Evolutionary conservation across 2,113 vertebrate species (phyloP), one percentile per base, ranked within the genome.

Genomic region (Cyanocitta stelleri): DNA sequence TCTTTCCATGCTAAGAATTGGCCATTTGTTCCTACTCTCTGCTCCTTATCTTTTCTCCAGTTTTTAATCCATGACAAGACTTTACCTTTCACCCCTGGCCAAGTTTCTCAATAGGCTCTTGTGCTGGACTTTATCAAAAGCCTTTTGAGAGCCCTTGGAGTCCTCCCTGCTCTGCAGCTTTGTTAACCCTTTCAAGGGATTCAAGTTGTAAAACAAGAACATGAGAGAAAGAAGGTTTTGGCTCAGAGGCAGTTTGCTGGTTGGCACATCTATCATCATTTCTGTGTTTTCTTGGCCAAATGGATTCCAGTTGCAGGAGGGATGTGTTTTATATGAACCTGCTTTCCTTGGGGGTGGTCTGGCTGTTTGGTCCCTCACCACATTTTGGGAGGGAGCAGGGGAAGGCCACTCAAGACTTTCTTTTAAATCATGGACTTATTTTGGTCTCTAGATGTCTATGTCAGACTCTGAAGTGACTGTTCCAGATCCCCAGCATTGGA

Each of bases 61-160:
- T 87, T 94, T 96, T 96, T 87, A 96, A 96, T 94, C 96, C 90
- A 26, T 85, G 92, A 93, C 96, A 96, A 94, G 93, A 95, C 92
- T 95, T 96, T 96, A 96, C 96, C 96, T 96, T 97, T 95, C 93
- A 96, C 93, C 92, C 83, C 76, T 92, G 61, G 88, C 93, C 96
- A 96, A 96, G 93, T 96, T 97, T 96, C 96, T 97, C 96, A 96
- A 95, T 96, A 96, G 90, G 83, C 88, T 96, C 95, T 96, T 96
- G 95, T 96, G 86, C 30, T 0, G 32, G 79, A 89, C 88, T 95
- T 96, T 94, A 97, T 96, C 96, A 96, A 96, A 96, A 95, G 96
- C 80, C 86, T 96, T 97, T 96, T 96, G 92, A 97, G 83, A 96
- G 88, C n/a, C 1, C 6, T 48, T 14, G 3, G 68, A 93, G 73